Percentiles rank a stretch among this genome's conserved stretches.
Conservation (phyloP, 1,140 invertebrate species). For the Rhyacophila brunnea region DNA sequence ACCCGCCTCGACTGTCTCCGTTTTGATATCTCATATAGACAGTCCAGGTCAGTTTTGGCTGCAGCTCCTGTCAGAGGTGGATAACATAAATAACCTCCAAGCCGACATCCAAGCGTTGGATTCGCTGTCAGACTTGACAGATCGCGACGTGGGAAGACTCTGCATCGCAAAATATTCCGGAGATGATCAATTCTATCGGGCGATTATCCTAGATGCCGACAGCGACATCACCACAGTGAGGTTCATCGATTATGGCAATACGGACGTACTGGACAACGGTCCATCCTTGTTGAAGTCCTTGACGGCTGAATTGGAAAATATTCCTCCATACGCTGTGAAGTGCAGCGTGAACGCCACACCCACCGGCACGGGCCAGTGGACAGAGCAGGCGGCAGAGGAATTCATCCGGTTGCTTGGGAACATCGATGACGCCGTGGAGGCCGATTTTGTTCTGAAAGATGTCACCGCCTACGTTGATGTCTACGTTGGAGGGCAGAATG, state of each 20-base stretch:
- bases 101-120: constrained; percentile 57
- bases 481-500: constrained; percentile 59
- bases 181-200: constrained; percentile 78
- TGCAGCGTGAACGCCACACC: constrained; percentile 67
- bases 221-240: constrained; percentile 69
- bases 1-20: constrained; percentile 38
- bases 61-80: constrained; percentile 54
- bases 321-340: constrained; percentile 59
- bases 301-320: constrained; percentile 51
- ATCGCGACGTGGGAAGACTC: constrained; percentile 60
- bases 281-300: constrained; percentile 59
- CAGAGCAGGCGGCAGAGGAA: constrained; percentile 56
- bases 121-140: constrained; percentile 52
- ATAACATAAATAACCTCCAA: constrained; percentile 57
- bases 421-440: constrained; percentile 48
- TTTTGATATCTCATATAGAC: constrained; percentile 62
- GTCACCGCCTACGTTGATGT: constrained; percentile 65
- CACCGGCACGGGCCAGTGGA: constrained; percentile 64
- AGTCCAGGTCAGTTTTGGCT: constrained; percentile 68
- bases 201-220: constrained; percentile 71
- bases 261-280: constrained; percentile 64
- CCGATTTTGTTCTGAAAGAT: constrained; percentile 58
- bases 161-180: constrained; percentile 73
- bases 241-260: constrained; percentile 84
- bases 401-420: constrained; percentile 56